phyloP scores from a whole-genome alignment of 2,113 vertebrate species.

The Paracanthobrama guichenoti region DNA sequence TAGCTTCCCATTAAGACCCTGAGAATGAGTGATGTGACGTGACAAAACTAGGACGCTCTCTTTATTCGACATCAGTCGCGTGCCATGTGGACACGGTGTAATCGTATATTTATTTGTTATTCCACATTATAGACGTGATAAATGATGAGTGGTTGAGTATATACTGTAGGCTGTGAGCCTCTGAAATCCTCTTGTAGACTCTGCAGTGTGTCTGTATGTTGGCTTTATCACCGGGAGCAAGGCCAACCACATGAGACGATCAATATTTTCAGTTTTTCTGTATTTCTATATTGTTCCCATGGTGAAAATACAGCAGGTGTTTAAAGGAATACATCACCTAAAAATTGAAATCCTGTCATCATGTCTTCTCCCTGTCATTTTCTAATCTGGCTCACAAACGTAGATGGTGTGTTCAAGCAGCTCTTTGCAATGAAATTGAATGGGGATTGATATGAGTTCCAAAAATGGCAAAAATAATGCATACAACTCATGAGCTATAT shows the following conservation, averaged over 20 bases:
- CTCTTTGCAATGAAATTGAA: not conserved
- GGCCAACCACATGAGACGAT: slow-evolving; percentile 72
- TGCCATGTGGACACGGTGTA: not conserved
- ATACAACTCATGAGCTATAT: not conserved
- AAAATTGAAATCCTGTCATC: slow-evolving; percentile 1
- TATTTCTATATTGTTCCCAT: slow-evolving; percentile 65
- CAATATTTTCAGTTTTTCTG: slow-evolving; percentile 72
- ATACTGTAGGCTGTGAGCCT: slow-evolving; percentile 48
- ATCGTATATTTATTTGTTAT: not conserved
- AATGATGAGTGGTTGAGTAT: not conserved
- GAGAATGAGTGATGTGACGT: slow-evolving; percentile 5
- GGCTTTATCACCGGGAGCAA: slow-evolving; percentile 75
- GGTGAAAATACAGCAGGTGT: slow-evolving; percentile 66
- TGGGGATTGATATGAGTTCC: not conserved
- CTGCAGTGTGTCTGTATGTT: slow-evolving; percentile 57
- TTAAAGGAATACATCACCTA: not conserved
- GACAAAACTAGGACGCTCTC: not conserved
- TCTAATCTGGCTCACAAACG: not conserved
- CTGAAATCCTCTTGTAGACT: slow-evolving; percentile 67
- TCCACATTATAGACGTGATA: not conserved
- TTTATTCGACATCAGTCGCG: not conserved
- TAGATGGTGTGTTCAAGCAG: not conserved
- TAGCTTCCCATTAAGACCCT: not conserved
- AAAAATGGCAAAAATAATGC: not conserved
- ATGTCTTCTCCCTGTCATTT: slow-evolving; percentile 32